Evolutionary conservation across 2,888 invertebrate species (phyloP).

Genomic region (Ennomos erosarius): DNA sequence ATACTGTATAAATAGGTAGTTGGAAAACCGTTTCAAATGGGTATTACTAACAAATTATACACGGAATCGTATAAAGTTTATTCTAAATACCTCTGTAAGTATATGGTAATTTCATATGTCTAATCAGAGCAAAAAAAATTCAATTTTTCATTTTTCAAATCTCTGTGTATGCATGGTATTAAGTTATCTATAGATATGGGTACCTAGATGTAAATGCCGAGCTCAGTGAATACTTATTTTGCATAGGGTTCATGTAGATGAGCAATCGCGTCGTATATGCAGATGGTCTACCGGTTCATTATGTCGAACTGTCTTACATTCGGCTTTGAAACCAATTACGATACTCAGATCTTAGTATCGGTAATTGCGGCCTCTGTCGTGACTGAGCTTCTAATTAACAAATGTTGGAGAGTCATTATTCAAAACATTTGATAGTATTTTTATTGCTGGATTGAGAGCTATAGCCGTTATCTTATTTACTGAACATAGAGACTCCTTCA

Average conservation of each 20-base stretch:
- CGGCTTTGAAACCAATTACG: conserved; percentile 41
- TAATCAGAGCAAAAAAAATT: too few relatives aligned
- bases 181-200: too few relatives aligned
- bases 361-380: conserved; percentile 39
- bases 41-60: too few relatives aligned
- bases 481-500: neutral
- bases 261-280: conserved; percentile 7
- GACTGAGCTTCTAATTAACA: conserved; percentile 42
- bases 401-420: conserved; percentile 32
- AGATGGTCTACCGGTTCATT: conserved; percentile 18
- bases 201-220: too few relatives aligned
- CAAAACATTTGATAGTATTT: conserved; percentile 31
- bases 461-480: conserved; percentile 1
- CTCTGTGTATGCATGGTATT: too few relatives aligned
- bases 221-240: neutral
- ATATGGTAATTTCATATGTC: too few relatives aligned
- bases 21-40: too few relatives aligned
- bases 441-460: conserved; percentile 9
- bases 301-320: conserved; percentile 27
- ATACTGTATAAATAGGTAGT: too few relatives aligned
- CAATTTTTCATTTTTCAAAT: too few relatives aligned
- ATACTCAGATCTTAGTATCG: conserved; percentile 35
- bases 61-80: too few relatives aligned
- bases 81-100: too few relatives aligned
- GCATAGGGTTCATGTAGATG: conserved; percentile 12